Base-by-base conservation (phyloP, 1,140 invertebrate species). In the Antheraea mylitta region DNA sequence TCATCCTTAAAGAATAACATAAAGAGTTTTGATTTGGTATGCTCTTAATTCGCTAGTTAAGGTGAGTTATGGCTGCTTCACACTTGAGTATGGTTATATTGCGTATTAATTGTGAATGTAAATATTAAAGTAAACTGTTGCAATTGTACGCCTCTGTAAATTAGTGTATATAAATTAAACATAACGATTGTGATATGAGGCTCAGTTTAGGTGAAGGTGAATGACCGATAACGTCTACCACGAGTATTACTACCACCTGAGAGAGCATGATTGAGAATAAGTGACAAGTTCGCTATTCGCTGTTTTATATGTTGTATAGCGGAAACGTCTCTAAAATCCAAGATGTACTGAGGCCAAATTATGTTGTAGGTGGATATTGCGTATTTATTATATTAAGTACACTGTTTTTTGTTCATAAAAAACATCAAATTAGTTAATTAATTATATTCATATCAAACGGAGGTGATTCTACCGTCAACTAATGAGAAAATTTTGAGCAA, bases 161-260 rank as follows among this genome's bases (percentile, higher is more conserved):
- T 83, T 78, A 66, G 75, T 80, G 77, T 76, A 82, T 80, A 74
- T 78, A 80, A 79, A 75, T 78, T 42, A 80, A 76, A 77, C 82
- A 71, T 71, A 72, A 71, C 70, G 75, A 79, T 77, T 77, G 85
- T 86, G 86, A 87, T 89, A 83, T 81, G 89, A 82, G 89, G 87
- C 89, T 86, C 89, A 71, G 79, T 88, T 86, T 89, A 91, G 89
- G 89, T 89, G 82, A 89, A 89, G 89, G 86, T 89, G 85, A 84
- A 83, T 87, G 89, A 87, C 89, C 86, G 89, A 91, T 91, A 91
- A 91, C 83, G 82, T 82, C 84, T 72, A 79, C 45, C 16, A 13
- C 45, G 45, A 53, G 4, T 53, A 53, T 53, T 16, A 30, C 22
- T 30, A 30, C 22, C 45, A 53, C 45, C 13, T 16, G 16, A 9